phyloP scores from a whole-genome alignment of 2,888 invertebrate genomes.

The Euplexia lucipara region DNA sequence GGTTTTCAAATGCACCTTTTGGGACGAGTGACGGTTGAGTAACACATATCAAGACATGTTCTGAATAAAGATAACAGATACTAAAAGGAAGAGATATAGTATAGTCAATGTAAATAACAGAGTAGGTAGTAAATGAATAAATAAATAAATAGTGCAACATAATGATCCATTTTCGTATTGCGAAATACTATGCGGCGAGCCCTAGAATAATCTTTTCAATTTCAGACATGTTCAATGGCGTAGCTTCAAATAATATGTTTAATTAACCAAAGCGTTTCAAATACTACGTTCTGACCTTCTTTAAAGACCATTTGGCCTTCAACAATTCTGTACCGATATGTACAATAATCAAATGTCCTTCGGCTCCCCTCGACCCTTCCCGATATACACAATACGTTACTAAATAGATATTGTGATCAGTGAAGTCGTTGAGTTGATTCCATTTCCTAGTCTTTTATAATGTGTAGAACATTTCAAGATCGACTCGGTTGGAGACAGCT shows the following conservation, averaged over 20 bases:
- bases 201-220: not conserved
- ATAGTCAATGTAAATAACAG: no score
- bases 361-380: slow-evolving; percentile 41
- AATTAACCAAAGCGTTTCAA: slow-evolving; percentile 1
- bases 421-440: not conserved
- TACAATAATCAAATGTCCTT: slow-evolving; percentile 48
- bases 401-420: slow-evolving; percentile 10
- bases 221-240: not conserved
- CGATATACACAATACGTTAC: slow-evolving; percentile 16
- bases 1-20: no score
- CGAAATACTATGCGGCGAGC: not conserved
- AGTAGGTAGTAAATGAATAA: no score
- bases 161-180: no score
- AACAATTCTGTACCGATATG: slow-evolving; percentile 20
- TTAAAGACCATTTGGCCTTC: slow-evolving; percentile 17
- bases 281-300: slow-evolving; percentile 29
- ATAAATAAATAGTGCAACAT: no score
- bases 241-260: not conserved
- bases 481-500: slow-evolving; percentile 27
- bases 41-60: no score
- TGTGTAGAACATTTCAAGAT: no score
- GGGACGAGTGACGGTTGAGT: no score
- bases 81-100: no score
- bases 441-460: slow-evolving; percentile 22
- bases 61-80: no score